Percentiles rank a stretch among this genome's conserved stretches.
These are phyloP conservation scores for Sweltsa coloradensis DNA, from an alignment of 1,140 invertebrate genomes.

Conservation along the genomic window DNA sequence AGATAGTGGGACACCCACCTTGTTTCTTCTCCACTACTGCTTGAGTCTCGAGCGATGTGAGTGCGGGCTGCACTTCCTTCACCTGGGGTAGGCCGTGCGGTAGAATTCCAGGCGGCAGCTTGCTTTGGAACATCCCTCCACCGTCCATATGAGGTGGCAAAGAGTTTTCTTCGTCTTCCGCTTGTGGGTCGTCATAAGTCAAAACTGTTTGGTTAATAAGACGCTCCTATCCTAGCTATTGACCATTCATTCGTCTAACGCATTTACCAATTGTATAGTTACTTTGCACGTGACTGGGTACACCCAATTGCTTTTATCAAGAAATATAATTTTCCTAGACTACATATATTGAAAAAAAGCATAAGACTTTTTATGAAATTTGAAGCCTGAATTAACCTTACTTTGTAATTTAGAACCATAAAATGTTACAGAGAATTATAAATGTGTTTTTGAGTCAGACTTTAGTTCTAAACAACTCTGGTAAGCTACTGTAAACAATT, in stretches of 20 bases:
- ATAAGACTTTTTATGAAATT: background rate
- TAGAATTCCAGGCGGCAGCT: conserved; percentile 81
- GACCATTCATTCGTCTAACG: conserved; percentile 7
- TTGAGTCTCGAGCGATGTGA: conserved; percentile 62
- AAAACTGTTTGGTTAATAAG: conserved; percentile 97
- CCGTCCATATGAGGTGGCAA: conserved; percentile 59
- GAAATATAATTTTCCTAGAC: no score
- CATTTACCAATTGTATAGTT: no score
- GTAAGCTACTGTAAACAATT: no score
- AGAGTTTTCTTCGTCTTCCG: conserved; percentile 90
- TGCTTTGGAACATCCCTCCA: conserved; percentile 51
- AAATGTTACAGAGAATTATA: no score
- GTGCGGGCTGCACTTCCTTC: conserved; percentile 85
- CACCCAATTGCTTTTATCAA: no score
- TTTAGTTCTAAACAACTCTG: no score
- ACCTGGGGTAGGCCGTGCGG: conserved; percentile 88
- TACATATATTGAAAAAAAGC: no score
- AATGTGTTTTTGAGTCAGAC: no score
- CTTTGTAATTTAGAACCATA: no score
- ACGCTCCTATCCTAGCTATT: conserved; percentile 5
- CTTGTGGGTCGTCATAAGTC: conserved; percentile 92
- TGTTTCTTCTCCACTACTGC: no score
- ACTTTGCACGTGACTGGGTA: no score
- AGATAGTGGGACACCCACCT: no score
- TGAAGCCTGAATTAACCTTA: background rate